Evolutionary conservation across 2,888 invertebrate genomes (phyloP), one percentile per base, ranked within the genome.

Genomic region (Copidosoma aretas): DNA sequence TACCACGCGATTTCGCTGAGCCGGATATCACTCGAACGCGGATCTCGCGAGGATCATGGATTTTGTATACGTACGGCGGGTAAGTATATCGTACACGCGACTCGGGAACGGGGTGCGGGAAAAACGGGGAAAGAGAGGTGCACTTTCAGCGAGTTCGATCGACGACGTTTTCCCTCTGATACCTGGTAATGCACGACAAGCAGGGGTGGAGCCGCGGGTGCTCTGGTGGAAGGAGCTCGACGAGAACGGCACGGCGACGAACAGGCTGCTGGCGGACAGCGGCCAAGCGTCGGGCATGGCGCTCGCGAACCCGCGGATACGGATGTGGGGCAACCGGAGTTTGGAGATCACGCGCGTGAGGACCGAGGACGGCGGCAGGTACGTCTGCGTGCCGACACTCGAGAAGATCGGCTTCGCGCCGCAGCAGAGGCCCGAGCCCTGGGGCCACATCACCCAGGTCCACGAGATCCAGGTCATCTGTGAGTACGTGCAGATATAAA

Each of bases 401-500:
- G n/a, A n/a, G n/a, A n/a, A n/a, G n/a, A n/a, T n/a, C n/a, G n/a
- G n/a, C n/a, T n/a, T n/a, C n/a, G n/a, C n/a, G n/a, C n/a, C n/a
- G n/a, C n/a, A n/a, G n/a, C 81, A 89, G 17, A 84, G 91, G 22
- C 87, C 88, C 0, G 87, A 88, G 41, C 90, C 91, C 1, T 90
- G 89, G 90, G 88, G 88, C 1, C 87, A 89, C 0, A 87, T 91
- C n/a, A 85, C 87, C 52, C 93, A 93, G 81, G 86, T 88, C 1
- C 92, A 93, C 78, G 88, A 91, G 22, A 91, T 93, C 73, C 90
- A 92, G 87, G 93, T 93, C 3, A 88, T 92, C 81, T 90, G 92
- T 91, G 84, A 88, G 91, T 88, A 68, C 53, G 60, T 65, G 52
- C 41, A n/a, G 43, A 46, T 17, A 46, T 12, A 46, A 1, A 4